phyloP scores from a whole-genome alignment of 2,888 invertebrate species.

The Lysandra coridon region DNA sequence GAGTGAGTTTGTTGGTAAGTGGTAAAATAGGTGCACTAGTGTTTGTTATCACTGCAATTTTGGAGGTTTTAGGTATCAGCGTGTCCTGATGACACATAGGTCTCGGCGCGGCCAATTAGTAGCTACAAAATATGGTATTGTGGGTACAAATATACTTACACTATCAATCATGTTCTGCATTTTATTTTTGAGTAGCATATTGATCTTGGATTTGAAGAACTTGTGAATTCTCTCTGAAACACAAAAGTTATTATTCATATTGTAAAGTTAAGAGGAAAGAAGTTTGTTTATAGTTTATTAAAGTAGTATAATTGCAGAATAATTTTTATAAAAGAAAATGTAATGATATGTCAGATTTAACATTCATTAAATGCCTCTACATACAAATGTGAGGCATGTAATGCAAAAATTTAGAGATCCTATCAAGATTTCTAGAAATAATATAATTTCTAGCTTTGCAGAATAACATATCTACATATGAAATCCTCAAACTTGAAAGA shows the following conservation, averaged over 20 bases:
- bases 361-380: neutral
- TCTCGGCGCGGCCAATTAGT: too few relatives aligned
- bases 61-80: too few relatives aligned
- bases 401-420: neutral
- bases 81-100: too few relatives aligned
- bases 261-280: neutral
- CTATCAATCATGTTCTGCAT: slow-evolving; percentile 4
- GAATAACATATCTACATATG: neutral
- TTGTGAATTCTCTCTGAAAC: slow-evolving; percentile 12
- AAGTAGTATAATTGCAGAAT: neutral
- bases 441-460: neutral
- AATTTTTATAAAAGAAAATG: neutral
- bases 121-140: too few relatives aligned
- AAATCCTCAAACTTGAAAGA: neutral
- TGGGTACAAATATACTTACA: slow-evolving; percentile 9
- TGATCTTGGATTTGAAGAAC: slow-evolving; percentile 16
- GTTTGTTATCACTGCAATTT: too few relatives aligned
- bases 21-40: too few relatives aligned
- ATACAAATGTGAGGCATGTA: neutral
- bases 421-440: neutral
- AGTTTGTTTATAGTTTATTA: neutral
- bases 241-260: neutral
- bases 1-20: too few relatives aligned
- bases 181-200: slow-evolving; percentile 5
- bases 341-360: neutral